These are phyloP conservation scores for Porphyrio hochstetteri DNA, from an alignment of 2,113 vertebrate species.

Conservation along the genomic window DNA sequence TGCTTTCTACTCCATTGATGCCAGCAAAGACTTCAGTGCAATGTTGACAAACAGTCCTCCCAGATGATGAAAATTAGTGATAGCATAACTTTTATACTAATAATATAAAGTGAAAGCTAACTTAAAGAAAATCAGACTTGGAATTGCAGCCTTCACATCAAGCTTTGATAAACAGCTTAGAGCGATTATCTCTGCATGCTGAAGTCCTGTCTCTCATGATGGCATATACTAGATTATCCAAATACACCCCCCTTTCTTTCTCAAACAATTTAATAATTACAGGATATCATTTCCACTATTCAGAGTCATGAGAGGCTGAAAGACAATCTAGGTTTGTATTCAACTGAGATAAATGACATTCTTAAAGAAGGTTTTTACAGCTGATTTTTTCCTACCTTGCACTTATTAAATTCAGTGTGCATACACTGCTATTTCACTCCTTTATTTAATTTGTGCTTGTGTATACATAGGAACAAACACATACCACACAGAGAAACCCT, in stretches of 20 bases:
- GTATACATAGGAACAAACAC: neutral
- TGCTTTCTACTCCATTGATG: neutral
- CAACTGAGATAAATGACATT: neutral
- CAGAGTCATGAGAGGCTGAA: neutral
- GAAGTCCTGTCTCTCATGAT: neutral
- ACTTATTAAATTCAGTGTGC: neutral
- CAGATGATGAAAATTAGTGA: neutral
- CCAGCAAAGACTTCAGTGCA: neutral
- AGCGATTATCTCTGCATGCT: neutral
- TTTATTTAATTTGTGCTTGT: neutral
- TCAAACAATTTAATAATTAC: slow-evolving; percentile 19
- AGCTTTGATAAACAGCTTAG: slow-evolving; percentile 6
- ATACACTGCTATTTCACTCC: neutral
- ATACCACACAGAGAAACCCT: neutral
- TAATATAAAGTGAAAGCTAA: slow-evolving; percentile 4
- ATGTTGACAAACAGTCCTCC: neutral
- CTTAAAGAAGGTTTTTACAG: neutral
- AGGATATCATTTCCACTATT: slow-evolving; percentile 21
- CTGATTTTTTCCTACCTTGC: neutral
- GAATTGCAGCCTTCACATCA: neutral
- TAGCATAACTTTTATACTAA: neutral
- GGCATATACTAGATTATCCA: neutral
- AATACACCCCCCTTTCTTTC: neutral
- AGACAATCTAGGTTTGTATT: neutral
- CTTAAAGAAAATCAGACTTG: neutral